Base-by-base conservation (phyloP, 2,888 invertebrate species). In the Drosophila nigricruria region DNA sequence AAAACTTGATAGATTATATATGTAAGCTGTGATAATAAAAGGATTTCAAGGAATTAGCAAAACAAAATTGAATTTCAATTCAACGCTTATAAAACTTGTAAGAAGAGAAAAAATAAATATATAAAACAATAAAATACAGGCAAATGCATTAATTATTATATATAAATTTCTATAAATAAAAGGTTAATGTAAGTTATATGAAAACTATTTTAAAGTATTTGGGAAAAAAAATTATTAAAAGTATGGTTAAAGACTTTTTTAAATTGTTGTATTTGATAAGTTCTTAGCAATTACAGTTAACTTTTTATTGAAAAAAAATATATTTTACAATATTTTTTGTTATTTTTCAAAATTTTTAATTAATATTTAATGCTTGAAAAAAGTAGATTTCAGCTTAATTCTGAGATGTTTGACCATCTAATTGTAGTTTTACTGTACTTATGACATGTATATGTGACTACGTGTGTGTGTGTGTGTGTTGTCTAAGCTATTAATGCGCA, bases 401-500 rank as follows among this genome's bases (percentile, higher is more conserved):
- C 18, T 8, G 12, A 30, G 0, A 32, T 20, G 0, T 18, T 6
- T 1, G 49, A 8, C 8, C 49, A 14, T 30, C 6, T 14, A 30
- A 14, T 18, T 20, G 49, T 14, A 1, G n/a, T 3, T 72, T 25
- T 8, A 70, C 80, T 77, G 76, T 77, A 76, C 4, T 34, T 32
- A 23, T 36, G 49, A 16, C 30, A 60, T 54, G 14, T 60, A 25
- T 57, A 16, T 36, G 9, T 18, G 20, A 4, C 20, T 42, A 12
- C 42, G 12, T 16, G 49, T 49, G 43, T 53, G 43, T 63, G 40
- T 62, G 59, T 65, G 53, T 45, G 36, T 50, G 60, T 71, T 76
- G 69, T 68, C 66, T 84, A 77, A 80, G 85, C 88, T 89, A 82
- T 88, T 86, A 89, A 88, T 84, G 85, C 80, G 78, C 85, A 65